Evolutionary conservation across 1,140 invertebrate genomes (phyloP), one percentile per base, ranked within the genome.

Genomic region (Brachionus paranguensis): DNA sequence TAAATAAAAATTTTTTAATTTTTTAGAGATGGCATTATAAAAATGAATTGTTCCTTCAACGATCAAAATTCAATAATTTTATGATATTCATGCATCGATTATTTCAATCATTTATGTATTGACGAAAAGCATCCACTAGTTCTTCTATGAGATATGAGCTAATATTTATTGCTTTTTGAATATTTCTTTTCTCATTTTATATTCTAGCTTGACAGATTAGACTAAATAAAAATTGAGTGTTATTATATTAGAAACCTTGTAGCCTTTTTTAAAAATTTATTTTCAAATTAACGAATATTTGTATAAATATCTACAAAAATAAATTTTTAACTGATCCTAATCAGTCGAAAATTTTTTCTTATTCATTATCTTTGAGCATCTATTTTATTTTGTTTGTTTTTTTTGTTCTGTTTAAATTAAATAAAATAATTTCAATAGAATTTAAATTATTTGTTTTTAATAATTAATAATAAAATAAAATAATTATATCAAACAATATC

Each of bases 21-120:
- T n/a, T 24, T 74, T 74, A 74, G 70, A 74, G 41, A 74, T 74
- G 70, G 37, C 70, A 74, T 74, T 74, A 74, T 74, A 74, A 43
- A 43, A 74, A 60, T 60, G 53, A 60, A 53, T 53, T 70, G 27
- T 29, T 33, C 17, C 60, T 65, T 1, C 27, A 20, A 37, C 27
- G 29, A 43, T 17, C 33, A 74, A 74, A 70, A 29, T 29, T 43
- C 33, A 43, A 74, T 12, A 2, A 45, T 60, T 60, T 20, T 20
- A 60, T 60, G 53, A 60, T 3, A 53, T 6, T n/a, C 47, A 50
- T 55, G 7, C 53, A 60, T 24, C 53, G 17, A 60, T 60, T 60
- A 60, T 60, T 60, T 60, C 2, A 60, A 60, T 20, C 53, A 60
- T 60, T 20, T 60, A 5, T 60, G 53, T 60, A 60, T 24, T 60